Evolutionary conservation across 2,888 invertebrate genomes (phyloP).

Genomic region (Troides aeacus): DNA sequence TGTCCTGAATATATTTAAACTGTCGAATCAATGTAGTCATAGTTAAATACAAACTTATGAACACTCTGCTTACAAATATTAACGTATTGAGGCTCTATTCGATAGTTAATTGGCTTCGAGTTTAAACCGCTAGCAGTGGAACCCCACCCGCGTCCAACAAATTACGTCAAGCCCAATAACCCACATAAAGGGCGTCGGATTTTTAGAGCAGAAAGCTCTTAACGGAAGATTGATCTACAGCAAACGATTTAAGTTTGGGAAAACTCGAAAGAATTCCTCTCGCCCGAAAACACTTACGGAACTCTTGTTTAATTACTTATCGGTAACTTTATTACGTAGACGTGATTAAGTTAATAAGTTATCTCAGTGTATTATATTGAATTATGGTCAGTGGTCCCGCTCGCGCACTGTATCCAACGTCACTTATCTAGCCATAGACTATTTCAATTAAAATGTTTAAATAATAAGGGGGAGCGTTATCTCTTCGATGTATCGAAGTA

Average conservation of each 20-base stretch:
- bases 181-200: slow-evolving; percentile 57
- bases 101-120: neutral
- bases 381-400: slow-evolving; percentile 5
- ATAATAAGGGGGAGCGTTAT: slow-evolving; percentile 14
- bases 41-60: too few relatives aligned
- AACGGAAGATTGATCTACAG: slow-evolving; percentile 61
- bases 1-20: too few relatives aligned
- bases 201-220: slow-evolving; percentile 67
- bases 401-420: slow-evolving; percentile 8
- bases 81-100: neutral
- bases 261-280: slow-evolving; percentile 19
- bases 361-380: slow-evolving; percentile 15
- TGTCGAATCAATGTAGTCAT: too few relatives aligned
- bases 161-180: slow-evolving; percentile 56
- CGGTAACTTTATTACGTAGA: slow-evolving; percentile 11
- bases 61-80: too few relatives aligned
- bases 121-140: slow-evolving; percentile 36
- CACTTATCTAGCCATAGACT: slow-evolving; percentile 8
- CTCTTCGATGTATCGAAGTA: neutral
- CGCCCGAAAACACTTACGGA: slow-evolving; percentile 2
- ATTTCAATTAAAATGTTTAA: slow-evolving; percentile 25
- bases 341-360: slow-evolving; percentile 15
- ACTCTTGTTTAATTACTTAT: slow-evolving; percentile 16
- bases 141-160: slow-evolving; percentile 33
- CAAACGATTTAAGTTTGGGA: slow-evolving; percentile 41